Evolutionary conservation across 2,888 invertebrate species (phyloP).

Genomic region (Notodonta ziczac): DNA sequence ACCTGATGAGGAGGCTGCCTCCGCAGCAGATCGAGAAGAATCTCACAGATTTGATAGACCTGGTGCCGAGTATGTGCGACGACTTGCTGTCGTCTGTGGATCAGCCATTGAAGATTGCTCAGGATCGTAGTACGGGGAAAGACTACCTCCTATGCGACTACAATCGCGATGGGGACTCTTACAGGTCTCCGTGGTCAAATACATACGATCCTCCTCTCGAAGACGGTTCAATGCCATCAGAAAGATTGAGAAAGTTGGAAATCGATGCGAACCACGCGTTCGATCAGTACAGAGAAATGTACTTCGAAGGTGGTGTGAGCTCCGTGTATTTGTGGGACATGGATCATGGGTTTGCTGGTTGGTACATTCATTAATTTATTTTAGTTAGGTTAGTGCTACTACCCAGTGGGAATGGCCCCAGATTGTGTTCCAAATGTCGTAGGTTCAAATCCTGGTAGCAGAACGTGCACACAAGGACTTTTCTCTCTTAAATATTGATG

Average conservation of each 20-base stretch:
- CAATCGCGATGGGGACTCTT: slow-evolving; percentile 99
- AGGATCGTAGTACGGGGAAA: slow-evolving; percentile 97
- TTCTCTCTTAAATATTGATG: no score
- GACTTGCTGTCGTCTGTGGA: slow-evolving; percentile 98
- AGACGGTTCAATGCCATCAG: slow-evolving; percentile 99
- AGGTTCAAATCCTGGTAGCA: no score
- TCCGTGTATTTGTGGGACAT: slow-evolving; percentile 99
- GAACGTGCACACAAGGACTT: no score
- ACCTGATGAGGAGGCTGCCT: slow-evolving; percentile 99
- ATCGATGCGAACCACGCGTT: slow-evolving; percentile 99
- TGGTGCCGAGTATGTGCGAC: slow-evolving; percentile 98
- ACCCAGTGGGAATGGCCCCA: no score
- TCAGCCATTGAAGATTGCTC: slow-evolving; percentile 98
- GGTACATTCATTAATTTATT: slow-evolving; percentile 14
- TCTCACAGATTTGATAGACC: slow-evolving; percentile 97
- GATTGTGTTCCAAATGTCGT: no score
- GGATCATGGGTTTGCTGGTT: slow-evolving; percentile 98
- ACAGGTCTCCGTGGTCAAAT: slow-evolving; percentile 99
- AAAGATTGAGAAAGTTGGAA: slow-evolving; percentile 96
- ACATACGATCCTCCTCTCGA: slow-evolving; percentile 98
- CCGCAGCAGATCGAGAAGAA: slow-evolving; percentile 99
- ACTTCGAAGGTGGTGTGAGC: slow-evolving; percentile 99
- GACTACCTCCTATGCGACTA: slow-evolving; percentile 99
- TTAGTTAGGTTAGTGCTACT: no score
- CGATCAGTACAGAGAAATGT: slow-evolving; percentile 99